Conservation (phyloP, 2,888 invertebrate genomes). For the Orthosia cruda region DNA sequence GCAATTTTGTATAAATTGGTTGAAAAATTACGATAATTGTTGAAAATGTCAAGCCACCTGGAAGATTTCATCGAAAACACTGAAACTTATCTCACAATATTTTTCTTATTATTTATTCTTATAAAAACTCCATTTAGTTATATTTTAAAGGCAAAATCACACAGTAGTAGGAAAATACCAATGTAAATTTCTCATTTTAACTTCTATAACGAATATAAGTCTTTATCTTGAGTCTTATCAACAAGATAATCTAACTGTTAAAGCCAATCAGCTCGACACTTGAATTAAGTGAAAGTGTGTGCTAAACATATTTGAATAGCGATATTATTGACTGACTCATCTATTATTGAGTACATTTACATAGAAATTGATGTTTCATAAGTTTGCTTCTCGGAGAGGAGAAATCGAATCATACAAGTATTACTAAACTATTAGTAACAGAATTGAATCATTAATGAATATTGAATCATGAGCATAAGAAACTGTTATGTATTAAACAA, state of each 20-base stretch:
- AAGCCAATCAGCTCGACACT: constrained; percentile 4
- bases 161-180: neutral
- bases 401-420: neutral
- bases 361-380: constrained; percentile 13
- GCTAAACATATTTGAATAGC: neutral
- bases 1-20: too few species aligned
- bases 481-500: too few species aligned
- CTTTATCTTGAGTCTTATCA: constrained; percentile 32
- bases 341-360: constrained; percentile 16
- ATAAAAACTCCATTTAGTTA: too few species aligned
- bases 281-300: constrained; percentile 19
- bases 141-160: neutral
- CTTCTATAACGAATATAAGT: constrained; percentile 6
- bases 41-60: too few species aligned
- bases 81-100: too few species aligned
- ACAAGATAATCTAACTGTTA: constrained; percentile 27
- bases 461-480: neutral
- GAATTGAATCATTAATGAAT: neutral
- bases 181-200: constrained; percentile 21
- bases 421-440: neutral
- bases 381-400: neutral
- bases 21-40: too few species aligned
- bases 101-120: too few species aligned
- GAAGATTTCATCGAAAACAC: too few species aligned
- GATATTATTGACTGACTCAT: constrained; percentile 15